phyloP scores from a whole-genome alignment of 2,113 vertebrate species.

The Odobenus rosmarus region DNA sequence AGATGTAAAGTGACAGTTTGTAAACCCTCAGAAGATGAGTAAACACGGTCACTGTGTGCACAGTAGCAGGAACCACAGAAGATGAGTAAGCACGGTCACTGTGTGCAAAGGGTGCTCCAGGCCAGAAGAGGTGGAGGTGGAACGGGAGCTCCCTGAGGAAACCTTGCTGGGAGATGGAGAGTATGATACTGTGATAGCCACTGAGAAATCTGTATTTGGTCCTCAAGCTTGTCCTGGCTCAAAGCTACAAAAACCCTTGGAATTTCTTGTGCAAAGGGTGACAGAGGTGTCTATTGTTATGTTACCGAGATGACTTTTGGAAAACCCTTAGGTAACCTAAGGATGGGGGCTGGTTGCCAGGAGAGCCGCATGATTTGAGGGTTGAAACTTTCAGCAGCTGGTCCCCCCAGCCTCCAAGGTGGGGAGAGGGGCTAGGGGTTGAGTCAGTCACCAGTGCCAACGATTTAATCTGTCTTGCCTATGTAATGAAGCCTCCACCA shows the following conservation, averaged over 20 bases:
- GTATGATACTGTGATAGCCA: not conserved
- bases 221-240: not conserved
- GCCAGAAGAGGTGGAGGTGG: not conserved
- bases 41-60: not conserved
- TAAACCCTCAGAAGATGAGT: not conserved
- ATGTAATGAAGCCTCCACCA: not conserved
- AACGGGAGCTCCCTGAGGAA: not conserved
- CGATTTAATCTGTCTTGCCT: not conserved
- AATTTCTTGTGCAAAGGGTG: not conserved
- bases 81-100: no score
- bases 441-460: not conserved
- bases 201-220: not conserved
- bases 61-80: not conserved
- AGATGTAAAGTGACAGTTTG: not conserved
- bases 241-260: not conserved
- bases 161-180: not conserved
- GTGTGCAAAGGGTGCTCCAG: fast-evolving
- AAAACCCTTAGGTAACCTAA: not conserved
- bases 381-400: not conserved
- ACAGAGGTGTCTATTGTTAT: not conserved
- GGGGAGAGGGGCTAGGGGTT: not conserved
- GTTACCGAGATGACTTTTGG: not conserved
- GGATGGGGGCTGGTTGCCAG: not conserved
- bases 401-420: not conserved
- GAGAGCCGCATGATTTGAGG: not conserved